Percentiles rank a stretch among this genome's conserved stretches.
Evolutionary conservation across 2,888 invertebrate genomes (phyloP).

Genomic region (Lottia gigantea): DNA sequence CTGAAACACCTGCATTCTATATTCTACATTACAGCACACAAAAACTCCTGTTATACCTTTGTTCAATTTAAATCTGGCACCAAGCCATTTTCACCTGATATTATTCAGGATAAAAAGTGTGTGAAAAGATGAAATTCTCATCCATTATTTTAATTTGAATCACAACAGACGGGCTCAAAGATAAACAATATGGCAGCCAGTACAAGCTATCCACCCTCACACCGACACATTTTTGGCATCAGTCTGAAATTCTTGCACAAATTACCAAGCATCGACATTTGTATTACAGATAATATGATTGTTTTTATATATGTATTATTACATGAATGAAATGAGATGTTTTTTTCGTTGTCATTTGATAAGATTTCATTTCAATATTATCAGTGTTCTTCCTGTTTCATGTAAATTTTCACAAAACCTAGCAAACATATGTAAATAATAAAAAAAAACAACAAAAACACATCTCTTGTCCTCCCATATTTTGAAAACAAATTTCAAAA

Average conservation of each 20-base stretch:
- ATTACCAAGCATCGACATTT: not conserved
- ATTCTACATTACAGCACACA: no score
- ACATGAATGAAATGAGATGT: not conserved
- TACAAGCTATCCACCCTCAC: slow-evolving; percentile 6
- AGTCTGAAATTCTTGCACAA: not conserved
- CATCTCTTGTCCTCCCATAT: no score
- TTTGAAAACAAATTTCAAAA: no score
- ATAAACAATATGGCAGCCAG: not conserved
- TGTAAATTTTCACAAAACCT: no score
- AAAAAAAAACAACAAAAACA: no score
- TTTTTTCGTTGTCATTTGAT: no score
- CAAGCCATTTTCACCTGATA: not conserved
- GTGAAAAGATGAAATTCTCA: not conserved
- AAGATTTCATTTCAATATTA: no score
- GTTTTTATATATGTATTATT: not conserved
- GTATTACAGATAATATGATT: slow-evolving; percentile 1
- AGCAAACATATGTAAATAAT: no score
- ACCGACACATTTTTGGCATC: slow-evolving; percentile 6
- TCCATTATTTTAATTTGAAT: slow-evolving; percentile 10
- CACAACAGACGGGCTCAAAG: not conserved
- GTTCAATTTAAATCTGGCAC: slow-evolving; percentile 4
- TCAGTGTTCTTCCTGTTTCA: no score
- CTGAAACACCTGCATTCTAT: no score
- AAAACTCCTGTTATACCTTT: not conserved
- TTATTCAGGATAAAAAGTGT: not conserved